phyloP scores from a whole-genome alignment of 2,113 vertebrate species.

The Pseudopipra pipra region DNA sequence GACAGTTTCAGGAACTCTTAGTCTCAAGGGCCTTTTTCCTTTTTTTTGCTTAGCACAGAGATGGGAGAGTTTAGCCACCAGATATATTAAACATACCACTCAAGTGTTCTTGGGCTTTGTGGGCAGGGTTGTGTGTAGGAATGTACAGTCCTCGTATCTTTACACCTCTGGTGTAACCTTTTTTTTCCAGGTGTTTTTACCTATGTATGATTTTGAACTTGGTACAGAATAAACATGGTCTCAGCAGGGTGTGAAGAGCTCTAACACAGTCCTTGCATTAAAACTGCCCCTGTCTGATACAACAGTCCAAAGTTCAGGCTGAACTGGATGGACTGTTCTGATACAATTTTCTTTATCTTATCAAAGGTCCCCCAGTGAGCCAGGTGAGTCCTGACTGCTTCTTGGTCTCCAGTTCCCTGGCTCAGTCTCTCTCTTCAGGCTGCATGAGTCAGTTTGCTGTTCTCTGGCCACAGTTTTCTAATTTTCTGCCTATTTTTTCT shows the following conservation, averaged over 20 bases:
- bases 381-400: neutral
- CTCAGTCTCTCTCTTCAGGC: neutral
- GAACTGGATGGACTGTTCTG: neutral
- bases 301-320: constrained; percentile 2
- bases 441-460: neutral
- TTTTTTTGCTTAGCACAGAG: neutral
- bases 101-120: neutral
- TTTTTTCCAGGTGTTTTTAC: neutral
- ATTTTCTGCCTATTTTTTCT: neutral
- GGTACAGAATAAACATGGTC: neutral
- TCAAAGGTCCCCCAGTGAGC: neutral
- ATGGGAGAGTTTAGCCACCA: neutral
- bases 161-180: neutral
- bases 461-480: neutral
- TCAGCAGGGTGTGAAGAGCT: neutral
- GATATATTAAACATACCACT: neutral
- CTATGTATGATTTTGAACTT: neutral
- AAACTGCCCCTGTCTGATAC: neutral
- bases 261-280: neutral
- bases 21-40: neutral
- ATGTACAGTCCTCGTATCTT: neutral
- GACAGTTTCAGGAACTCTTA: neutral
- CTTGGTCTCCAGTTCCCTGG: neutral
- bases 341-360: constrained; percentile 9
- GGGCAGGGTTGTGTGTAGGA: neutral